Evolutionary conservation across 92 coral and sea anemone species (phyloP).

Genomic region (Porites rus): DNA sequence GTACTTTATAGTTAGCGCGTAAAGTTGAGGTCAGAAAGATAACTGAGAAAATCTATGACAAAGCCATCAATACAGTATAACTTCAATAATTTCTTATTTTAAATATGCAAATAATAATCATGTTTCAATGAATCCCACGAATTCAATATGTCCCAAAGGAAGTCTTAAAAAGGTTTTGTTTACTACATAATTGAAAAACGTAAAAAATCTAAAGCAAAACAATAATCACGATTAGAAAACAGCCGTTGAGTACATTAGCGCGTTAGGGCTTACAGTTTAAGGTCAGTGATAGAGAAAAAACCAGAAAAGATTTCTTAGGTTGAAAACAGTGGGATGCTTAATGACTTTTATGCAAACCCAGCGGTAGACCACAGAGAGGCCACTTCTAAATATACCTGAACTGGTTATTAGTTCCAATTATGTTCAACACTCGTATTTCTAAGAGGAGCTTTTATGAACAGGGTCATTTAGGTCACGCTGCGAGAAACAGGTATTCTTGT

Average conservation of each 20-base stretch:
- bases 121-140: no score
- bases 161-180: no score
- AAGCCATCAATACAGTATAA: no score
- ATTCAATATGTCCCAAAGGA: no score
- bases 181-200: not conserved
- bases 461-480: conserved; percentile 24
- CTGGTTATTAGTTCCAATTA: not conserved
- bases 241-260: not conserved
- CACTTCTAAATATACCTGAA: conserved; percentile 1
- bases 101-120: no score
- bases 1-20: no score
- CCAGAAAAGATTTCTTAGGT: not conserved
- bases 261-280: not conserved
- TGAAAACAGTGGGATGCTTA: conserved; percentile 1
- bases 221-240: not conserved
- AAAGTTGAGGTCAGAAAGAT: no score
- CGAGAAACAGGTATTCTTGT: conserved; percentile 9
- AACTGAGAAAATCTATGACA: no score
- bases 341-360: conserved; percentile 1
- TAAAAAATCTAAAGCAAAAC: not conserved
- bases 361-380: not conserved
- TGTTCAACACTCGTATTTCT: conserved; percentile 1
- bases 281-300: not conserved
- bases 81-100: not conserved
- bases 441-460: not conserved